Evolutionary conservation across 30 jellyfish, hydroid and myxozoan genomes (phyloP), one percentile per base, ranked within the genome.

Genomic region (Rhopilema esculentum): DNA sequence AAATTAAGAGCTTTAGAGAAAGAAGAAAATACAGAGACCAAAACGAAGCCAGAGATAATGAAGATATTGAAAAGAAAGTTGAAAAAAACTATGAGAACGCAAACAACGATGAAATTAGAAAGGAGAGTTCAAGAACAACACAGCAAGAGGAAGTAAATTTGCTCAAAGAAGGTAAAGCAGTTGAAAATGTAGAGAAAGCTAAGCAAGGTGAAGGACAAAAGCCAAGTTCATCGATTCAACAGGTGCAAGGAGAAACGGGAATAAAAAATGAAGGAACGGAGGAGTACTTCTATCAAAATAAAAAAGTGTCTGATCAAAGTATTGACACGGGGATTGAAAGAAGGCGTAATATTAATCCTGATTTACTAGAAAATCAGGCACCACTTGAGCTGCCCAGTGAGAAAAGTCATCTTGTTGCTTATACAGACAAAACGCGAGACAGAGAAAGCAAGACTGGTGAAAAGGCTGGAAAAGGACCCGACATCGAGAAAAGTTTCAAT

Each of bases 31-130:
- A 79, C 49, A 18, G 28, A 52, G 15, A 16, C 9, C 27, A 62
- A 2, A n/a, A 27, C 40, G 73, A 69, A 48, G 62, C 63, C 25
- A 70, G 40, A 57, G 79, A 83, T n/a, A n/a, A n/a, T n/a, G n/a
- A n/a, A n/a, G n/a, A n/a, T n/a, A n/a, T n/a, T n/a, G n/a, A n/a
- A n/a, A n/a, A n/a, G n/a, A n/a, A n/a, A n/a, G n/a, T n/a, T n/a
- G n/a, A n/a, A 73, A 32, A 1, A 32, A 31, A 25, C n/a, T 6
- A 30, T 18, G 50, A 66, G 81, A 62, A 79, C 16, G 67, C 22
- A 8, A 67, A 31, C 23, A 27, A 73, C 2, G 70, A 40, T 31
- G 28, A 30, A 24, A 4, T 18, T 18, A 6, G 40, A 77, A 1
- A 18, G 17, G 87, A 19, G 4, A 22, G 75, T 8, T 23, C 27